These are phyloP conservation scores for Paratilapia polleni DNA, from an alignment of 2,113 vertebrate genomes.

Conservation along the genomic window DNA sequence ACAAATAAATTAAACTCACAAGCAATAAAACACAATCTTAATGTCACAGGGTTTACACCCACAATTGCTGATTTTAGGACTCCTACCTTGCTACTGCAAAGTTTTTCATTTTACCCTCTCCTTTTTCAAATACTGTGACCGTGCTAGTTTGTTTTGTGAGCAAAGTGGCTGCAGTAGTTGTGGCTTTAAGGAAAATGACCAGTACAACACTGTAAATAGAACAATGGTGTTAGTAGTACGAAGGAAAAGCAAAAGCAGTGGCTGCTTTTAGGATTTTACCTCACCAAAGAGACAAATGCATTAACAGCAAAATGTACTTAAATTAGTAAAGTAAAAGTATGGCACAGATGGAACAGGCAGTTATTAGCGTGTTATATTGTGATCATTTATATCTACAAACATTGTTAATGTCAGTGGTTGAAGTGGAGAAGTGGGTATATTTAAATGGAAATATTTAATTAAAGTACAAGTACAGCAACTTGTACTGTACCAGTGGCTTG, in stretches of 20 bases:
- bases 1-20: not conserved
- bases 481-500: not conserved
- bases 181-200: not conserved
- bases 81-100: not conserved
- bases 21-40: not conserved
- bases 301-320: too few species aligned
- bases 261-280: too few species aligned
- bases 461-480: not conserved
- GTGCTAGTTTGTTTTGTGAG: not conserved
- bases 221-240: not conserved
- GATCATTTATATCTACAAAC: not conserved
- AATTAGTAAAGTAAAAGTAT: not conserved
- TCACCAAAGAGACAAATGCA: too few species aligned
- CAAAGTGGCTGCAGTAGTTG: not conserved
- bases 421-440: too few species aligned
- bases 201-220: not conserved
- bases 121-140: not conserved
- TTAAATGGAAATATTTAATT: conserved; percentile 7
- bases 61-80: not conserved
- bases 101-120: not conserved
- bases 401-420: too few species aligned
- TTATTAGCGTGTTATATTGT: not conserved
- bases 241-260: not conserved
- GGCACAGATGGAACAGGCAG: not conserved
- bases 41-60: not conserved